Evolutionary conservation across 2,888 invertebrate species (phyloP).

Genomic region (Hemithea aestivaria): DNA sequence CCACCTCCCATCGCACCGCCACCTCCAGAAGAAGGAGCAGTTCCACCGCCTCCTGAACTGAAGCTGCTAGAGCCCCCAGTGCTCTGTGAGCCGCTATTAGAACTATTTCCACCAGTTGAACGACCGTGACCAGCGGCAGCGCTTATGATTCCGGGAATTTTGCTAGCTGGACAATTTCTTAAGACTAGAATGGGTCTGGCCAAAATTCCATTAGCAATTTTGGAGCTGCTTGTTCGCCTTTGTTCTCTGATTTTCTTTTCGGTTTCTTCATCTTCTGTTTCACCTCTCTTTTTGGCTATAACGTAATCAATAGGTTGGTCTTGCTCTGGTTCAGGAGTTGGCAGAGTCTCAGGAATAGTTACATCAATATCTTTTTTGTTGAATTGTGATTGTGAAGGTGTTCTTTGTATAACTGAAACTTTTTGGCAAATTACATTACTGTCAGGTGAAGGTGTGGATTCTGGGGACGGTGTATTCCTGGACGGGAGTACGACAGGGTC

Average conservation of each 20-base stretch:
- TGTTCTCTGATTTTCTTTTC: slow-evolving; percentile 84
- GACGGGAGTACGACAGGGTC: slow-evolving; percentile 80
- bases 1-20: slow-evolving; percentile 82
- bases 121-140: slow-evolving; percentile 91
- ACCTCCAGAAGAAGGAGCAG: slow-evolving; percentile 80
- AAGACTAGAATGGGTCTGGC: slow-evolving; percentile 76
- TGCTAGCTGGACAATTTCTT: slow-evolving; percentile 76
- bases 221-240: slow-evolving; percentile 83
- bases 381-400: slow-evolving; percentile 80
- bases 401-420: slow-evolving; percentile 90
- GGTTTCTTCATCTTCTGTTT: slow-evolving; percentile 83
- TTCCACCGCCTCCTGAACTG: slow-evolving; percentile 75
- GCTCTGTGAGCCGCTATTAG: slow-evolving; percentile 74
- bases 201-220: slow-evolving; percentile 79
- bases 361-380: slow-evolving; percentile 73
- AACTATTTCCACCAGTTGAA: slow-evolving; percentile 79
- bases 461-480: slow-evolving; percentile 73
- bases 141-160: slow-evolving; percentile 82
- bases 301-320: slow-evolving; percentile 94
- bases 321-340: slow-evolving; percentile 83
- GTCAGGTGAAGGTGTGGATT: slow-evolving; percentile 80
- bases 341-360: slow-evolving; percentile 70
- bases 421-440: slow-evolving; percentile 83
- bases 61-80: slow-evolving; percentile 72
- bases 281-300: slow-evolving; percentile 88